phyloP scores from a whole-genome alignment of 2,113 vertebrate genomes.

The Rousettus leschenaultii region DNA sequence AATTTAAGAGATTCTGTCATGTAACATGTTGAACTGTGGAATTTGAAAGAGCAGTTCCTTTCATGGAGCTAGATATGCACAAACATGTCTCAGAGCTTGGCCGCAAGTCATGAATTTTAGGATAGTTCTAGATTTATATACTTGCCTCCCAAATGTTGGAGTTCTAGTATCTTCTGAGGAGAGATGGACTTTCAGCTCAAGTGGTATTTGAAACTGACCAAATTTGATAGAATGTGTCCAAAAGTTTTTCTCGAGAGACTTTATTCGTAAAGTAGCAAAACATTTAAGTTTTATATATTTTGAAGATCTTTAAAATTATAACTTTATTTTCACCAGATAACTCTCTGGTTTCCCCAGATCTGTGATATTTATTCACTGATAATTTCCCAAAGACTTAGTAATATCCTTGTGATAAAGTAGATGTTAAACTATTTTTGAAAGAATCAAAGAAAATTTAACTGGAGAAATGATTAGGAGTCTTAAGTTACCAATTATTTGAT shows the following conservation, averaged over 20 bases:
- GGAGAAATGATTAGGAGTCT: neutral
- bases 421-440: neutral
- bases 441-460: neutral
- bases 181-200: neutral
- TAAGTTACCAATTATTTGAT: neutral
- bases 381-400: neutral
- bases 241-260: neutral
- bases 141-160: neutral
- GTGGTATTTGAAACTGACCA: constrained; percentile 16
- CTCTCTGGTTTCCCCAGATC: neutral
- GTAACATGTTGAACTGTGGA: neutral
- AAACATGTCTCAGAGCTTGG: neutral
- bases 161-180: neutral
- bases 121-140: neutral
- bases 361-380: neutral
- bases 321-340: neutral
- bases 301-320: neutral
- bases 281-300: neutral
- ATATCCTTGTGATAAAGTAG: neutral
- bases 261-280: neutral
- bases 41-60: constrained; percentile 15
- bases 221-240: neutral
- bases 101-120: neutral
- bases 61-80: neutral
- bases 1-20: neutral